Evolutionary conservation across 2,113 vertebrate species (phyloP).

Genomic region (Pygoscelis adeliae): DNA sequence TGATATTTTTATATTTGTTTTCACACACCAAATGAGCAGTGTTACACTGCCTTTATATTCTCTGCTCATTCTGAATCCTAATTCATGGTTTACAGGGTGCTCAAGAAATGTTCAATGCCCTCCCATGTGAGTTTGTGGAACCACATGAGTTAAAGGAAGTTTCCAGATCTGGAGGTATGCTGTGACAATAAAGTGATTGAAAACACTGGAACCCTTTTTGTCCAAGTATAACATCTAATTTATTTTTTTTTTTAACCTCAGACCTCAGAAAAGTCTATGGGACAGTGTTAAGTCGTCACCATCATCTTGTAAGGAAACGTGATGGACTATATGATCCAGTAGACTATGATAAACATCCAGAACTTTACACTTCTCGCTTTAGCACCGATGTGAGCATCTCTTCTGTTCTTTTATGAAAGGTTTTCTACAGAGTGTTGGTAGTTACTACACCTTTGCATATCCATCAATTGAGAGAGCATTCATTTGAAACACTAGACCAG

Average conservation of each 20-base stretch:
- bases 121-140: constrained; percentile 95
- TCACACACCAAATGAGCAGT: not conserved
- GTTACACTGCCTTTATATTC: not conserved
- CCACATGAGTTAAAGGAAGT: constrained; percentile 92
- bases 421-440: not conserved
- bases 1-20: not conserved
- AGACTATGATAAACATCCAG: constrained; percentile 91
- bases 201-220: not conserved
- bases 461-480: not conserved
- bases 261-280: constrained; percentile 92
- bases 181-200: not conserved
- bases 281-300: constrained; percentile 94
- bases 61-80: not conserved
- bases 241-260: constrained; percentile 37
- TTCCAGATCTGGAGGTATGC: constrained; percentile 86
- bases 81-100: constrained; percentile 83
- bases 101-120: constrained; percentile 92
- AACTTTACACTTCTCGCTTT: constrained; percentile 92
- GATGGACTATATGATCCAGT: constrained; percentile 88
- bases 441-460: not conserved
- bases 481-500: not conserved
- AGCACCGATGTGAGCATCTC: constrained; percentile 86
- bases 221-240: not conserved
- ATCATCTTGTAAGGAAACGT: constrained; percentile 92
- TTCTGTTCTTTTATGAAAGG: not conserved